Evolutionary conservation across 2,888 invertebrate species (phyloP).

Genomic region (Drosophila flavopinicola): DNA sequence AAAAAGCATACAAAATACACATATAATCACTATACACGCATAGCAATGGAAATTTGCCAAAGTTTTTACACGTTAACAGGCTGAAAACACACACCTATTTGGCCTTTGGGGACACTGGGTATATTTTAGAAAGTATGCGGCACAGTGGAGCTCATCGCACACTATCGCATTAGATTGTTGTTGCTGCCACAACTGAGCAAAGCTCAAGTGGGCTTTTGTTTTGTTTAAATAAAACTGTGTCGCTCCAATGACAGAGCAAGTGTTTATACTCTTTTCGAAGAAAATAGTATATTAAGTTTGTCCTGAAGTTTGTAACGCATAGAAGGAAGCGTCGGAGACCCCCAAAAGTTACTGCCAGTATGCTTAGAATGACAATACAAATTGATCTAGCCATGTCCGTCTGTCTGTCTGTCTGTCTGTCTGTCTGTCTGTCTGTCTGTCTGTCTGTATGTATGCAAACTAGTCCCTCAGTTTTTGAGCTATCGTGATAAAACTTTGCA

Average conservation of each 20-base stretch:
- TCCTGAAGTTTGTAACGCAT: too few species aligned
- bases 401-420: too few species aligned
- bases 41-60: background rate
- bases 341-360: too few species aligned
- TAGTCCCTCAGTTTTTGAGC: too few species aligned
- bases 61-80: background rate
- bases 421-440: too few species aligned
- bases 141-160: conserved; percentile 13
- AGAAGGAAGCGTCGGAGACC: too few species aligned
- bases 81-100: conserved; percentile 1
- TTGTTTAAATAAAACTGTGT: conserved; percentile 77
- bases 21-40: background rate
- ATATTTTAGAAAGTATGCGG: conserved; percentile 10
- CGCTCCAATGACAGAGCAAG: conserved; percentile 61
- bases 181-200: conserved; percentile 55
- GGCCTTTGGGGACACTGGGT: background rate
- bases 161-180: conserved; percentile 57
- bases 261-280: too few species aligned
- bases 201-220: conserved; percentile 75
- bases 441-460: too few species aligned
- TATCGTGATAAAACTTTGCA: too few species aligned
- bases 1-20: background rate
- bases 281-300: too few species aligned
- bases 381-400: too few species aligned
- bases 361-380: too few species aligned